Conservation (phyloP, 2,797 vertebrate species). For the Acanthiza pusilla region DNA sequence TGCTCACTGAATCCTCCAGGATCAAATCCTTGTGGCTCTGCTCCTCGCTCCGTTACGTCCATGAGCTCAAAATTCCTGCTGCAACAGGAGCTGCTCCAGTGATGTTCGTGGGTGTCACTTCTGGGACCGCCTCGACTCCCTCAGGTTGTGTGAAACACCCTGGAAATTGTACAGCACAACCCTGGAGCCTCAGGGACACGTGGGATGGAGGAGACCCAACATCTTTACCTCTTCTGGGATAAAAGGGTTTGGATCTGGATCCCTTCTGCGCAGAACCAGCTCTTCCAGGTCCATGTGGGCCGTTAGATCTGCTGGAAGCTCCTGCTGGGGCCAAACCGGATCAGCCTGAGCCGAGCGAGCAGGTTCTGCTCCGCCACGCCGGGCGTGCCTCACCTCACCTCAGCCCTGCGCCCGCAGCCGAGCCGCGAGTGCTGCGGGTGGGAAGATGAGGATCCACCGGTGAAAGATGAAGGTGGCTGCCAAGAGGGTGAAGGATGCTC, state of each 20-base stretch:
- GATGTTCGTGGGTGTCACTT: rapidly evolving
- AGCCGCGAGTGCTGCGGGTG: rapidly evolving
- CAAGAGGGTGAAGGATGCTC: background rate
- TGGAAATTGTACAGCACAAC: rapidly evolving
- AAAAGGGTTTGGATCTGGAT: rapidly evolving
- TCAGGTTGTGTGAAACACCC: rapidly evolving
- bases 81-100: background rate
- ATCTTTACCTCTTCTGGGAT: rapidly evolving
- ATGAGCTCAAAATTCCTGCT: rapidly evolving
- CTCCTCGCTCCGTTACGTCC: rapidly evolving
- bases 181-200: rapidly evolving
- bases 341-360: no score
- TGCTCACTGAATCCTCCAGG: rapidly evolving
- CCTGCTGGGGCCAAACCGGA: background rate
- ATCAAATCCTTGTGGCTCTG: background rate
- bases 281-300: rapidly evolving
- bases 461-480: background rate
- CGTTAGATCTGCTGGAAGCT: rapidly evolving
- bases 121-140: rapidly evolving
- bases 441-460: rapidly evolving
- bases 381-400: rapidly evolving
- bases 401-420: rapidly evolving
- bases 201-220: rapidly evolving
- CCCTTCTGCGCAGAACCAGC: rapidly evolving
- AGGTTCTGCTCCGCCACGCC: background rate